Evolutionary conservation across 1,140 invertebrate genomes (phyloP).

Genomic region (Pseudobourletiella spinata): DNA sequence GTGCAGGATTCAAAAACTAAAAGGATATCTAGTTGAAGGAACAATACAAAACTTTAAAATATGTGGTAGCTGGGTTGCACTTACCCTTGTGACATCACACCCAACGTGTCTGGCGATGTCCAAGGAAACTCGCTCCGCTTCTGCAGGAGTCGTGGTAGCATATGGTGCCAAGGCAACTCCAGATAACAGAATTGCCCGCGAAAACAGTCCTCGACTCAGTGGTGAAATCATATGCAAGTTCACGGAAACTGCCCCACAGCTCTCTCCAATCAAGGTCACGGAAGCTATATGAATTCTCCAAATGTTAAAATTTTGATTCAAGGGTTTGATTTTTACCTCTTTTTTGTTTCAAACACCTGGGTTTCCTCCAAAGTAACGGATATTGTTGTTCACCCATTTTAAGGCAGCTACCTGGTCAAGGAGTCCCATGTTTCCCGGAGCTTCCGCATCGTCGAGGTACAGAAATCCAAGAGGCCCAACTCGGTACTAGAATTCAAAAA

Average conservation of each 20-base stretch:
- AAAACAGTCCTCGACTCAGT: slow-evolving; percentile 50
- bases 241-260: slow-evolving; percentile 79
- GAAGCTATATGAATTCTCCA: slow-evolving; percentile 30
- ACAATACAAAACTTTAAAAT: too few relatives aligned
- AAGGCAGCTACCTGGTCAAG: slow-evolving; percentile 83
- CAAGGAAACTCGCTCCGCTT: not conserved
- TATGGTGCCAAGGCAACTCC: not conserved
- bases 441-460: slow-evolving; percentile 54
- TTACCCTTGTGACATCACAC: slow-evolving; percentile 14
- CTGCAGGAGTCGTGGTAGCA: not conserved
- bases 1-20: too few relatives aligned
- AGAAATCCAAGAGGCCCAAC: slow-evolving; percentile 84
- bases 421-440: slow-evolving; percentile 73
- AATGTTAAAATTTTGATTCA: too few relatives aligned
- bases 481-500: slow-evolving; percentile 55
- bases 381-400: slow-evolving; percentile 86
- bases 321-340: too few relatives aligned
- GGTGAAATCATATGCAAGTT: slow-evolving; percentile 62
- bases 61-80: too few relatives aligned
- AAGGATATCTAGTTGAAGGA: too few relatives aligned
- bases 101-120: slow-evolving; percentile 10
- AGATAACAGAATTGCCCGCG: slow-evolving; percentile 14
- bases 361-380: slow-evolving; percentile 80
- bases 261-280: slow-evolving; percentile 87
- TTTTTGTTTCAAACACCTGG: too few relatives aligned